Evolutionary conservation across 2,113 vertebrate species (phyloP), one percentile per base, ranked within the genome.

Genomic region (Cercopithecus mona): DNA sequence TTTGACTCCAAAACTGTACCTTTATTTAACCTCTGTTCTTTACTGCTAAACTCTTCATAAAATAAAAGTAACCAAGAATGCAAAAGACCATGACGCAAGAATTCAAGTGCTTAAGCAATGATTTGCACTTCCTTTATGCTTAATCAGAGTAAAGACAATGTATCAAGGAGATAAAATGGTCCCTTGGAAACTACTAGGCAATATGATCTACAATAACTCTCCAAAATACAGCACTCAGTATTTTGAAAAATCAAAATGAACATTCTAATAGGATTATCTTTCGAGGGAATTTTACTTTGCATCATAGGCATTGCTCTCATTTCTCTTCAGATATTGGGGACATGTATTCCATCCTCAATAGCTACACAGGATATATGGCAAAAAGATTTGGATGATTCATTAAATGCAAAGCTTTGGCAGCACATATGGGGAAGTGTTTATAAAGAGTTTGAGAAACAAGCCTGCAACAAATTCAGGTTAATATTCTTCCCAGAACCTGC

Each of bases 321-420:
- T 81, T 80, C 91, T 97, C n/a, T 81, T 93, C 75, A 88, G 40
- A 32, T 94, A 91, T 40, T 27, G 20, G 84, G 52, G 78, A 93
- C 80, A 85, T 45, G 82, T 52, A 87, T 64, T 85, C 81, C 86
- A 87, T 94, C 90, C n/a, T 91, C 93, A 97, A 57, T 20, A 95
- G 81, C 70, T 45, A 38, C 83, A 72, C n/a, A 95, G 93, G 96
- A 85, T 98, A 97, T 45, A 90, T 72, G 96, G 90, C 87, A 64
- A 97, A 98, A 97, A 97, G 86, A 85, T 98, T 86, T 94, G 70
- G n/a, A 45, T 91, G n/a, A 94, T 94, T 98, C 95, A 97, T 98
- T 97, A 97, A 98, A 97, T 96, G 86, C 52, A 97, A 94, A 82
- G 92, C 78, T 97, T 84, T 97, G 96, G 88, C 96, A 96, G 94